These are phyloP conservation scores for Punctoribates punctum DNA, from an alignment of 2,888 invertebrate species.

Conservation along the genomic window DNA sequence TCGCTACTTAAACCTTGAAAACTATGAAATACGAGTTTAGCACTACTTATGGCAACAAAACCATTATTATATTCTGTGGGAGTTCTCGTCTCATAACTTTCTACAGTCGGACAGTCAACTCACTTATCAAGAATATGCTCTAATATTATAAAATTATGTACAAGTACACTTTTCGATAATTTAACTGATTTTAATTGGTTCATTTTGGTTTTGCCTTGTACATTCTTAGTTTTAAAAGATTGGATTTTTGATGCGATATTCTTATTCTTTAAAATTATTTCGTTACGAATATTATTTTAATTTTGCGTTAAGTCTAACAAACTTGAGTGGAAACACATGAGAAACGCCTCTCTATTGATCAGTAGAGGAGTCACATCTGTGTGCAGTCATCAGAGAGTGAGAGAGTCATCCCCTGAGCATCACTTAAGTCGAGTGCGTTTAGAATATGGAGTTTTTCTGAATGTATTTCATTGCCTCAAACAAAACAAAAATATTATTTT, in stretches of 20 bases:
- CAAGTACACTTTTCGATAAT: too few species aligned
- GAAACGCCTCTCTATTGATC: neutral
- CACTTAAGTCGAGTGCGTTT: constrained; percentile 4
- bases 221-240: too few species aligned
- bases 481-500: constrained; percentile 8
- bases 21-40: neutral
- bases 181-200: too few species aligned
- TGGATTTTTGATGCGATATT: too few species aligned
- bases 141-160: too few species aligned
- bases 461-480: neutral
- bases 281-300: too few species aligned
- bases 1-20: neutral
- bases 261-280: too few species aligned
- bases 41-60: neutral
- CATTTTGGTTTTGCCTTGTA: too few species aligned
- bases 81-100: neutral
- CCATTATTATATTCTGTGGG: neutral
- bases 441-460: constrained; percentile 2
- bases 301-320: neutral
- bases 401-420: neutral
- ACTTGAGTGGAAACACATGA: neutral
- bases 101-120: too few species aligned
- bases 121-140: too few species aligned
- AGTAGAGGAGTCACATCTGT: neutral
- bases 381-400: neutral